A percentile compares a stretch with the other conserved stretches of the same genome.
Evolutionary conservation across 2,888 invertebrate genomes (phyloP).

Genomic region (Quadroppia sp.): DNA sequence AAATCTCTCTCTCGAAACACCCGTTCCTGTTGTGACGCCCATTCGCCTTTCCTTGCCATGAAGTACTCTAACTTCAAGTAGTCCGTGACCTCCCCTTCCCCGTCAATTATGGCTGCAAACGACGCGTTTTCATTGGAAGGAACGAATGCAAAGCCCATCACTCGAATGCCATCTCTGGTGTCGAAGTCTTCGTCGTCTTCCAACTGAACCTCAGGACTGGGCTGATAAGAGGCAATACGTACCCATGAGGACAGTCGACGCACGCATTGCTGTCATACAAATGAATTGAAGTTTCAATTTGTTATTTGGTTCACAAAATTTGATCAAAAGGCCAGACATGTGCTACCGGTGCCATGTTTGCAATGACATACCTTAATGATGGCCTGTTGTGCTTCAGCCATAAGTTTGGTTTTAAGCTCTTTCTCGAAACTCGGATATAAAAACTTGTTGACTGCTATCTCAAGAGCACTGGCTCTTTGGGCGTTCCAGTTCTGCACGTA

Average conservation of each 20-base stretch:
- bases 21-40: conserved; percentile 42
- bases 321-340: too few species aligned
- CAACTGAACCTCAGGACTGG: conserved; percentile 54
- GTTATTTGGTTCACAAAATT: too few species aligned
- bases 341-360: background rate
- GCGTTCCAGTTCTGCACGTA: conserved; percentile 94
- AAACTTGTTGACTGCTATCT: conserved; percentile 77
- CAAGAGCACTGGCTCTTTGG: conserved; percentile 77
- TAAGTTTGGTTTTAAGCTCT: conserved; percentile 72
- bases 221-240: conserved; percentile 76
- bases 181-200: conserved; percentile 92
- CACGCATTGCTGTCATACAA: conserved; percentile 63
- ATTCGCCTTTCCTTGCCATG: conserved; percentile 52
- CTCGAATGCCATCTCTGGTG: conserved; percentile 71
- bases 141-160: conserved; percentile 81
- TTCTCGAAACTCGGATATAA: conserved; percentile 82
- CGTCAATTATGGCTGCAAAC: conserved; percentile 78
- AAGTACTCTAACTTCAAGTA: conserved; percentile 81
- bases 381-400: conserved; percentile 80
- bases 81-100: conserved; percentile 88
- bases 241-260: conserved; percentile 84
- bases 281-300: background rate
- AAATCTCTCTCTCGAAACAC: conserved; percentile 62
- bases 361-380: conserved; percentile 58
- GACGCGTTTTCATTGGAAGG: conserved; percentile 66